Evolutionary conservation across 2,113 vertebrate species (phyloP).

Genomic region (Neotoma lepida): DNA sequence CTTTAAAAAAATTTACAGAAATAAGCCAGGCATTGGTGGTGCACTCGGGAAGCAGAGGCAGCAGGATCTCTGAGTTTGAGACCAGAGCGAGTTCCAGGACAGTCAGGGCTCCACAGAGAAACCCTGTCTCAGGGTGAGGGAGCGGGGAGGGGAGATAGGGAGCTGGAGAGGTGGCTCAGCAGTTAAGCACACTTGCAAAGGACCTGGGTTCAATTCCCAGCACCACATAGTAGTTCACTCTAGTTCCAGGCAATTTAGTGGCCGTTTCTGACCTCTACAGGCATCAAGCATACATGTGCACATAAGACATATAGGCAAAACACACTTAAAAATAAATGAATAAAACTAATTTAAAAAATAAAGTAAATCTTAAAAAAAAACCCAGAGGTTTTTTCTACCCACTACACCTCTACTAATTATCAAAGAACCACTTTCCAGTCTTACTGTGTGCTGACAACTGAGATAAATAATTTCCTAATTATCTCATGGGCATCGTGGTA

Average conservation of each 20-base stretch:
- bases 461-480: not conserved
- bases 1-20: not conserved
- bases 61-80: too few relatives aligned
- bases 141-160: not conserved
- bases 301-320: not conserved
- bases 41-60: not conserved
- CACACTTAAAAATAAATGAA: not conserved
- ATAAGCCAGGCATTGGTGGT: not conserved
- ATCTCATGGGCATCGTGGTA: not conserved
- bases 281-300: not conserved
- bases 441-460: not conserved
- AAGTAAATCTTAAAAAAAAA: not conserved
- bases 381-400: not conserved
- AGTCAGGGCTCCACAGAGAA: not conserved
- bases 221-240: not conserved
- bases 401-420: not conserved
- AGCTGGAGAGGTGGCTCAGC: not conserved
- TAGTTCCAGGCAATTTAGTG: not conserved
- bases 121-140: not conserved
- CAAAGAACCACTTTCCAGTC: not conserved
- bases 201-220: not conserved
- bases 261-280: not conserved
- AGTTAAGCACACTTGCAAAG: not conserved
- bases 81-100: too few relatives aligned
- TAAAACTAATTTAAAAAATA: not conserved